Base-by-base conservation (phyloP, 2,888 invertebrate species). In the Pheosia gnoma region DNA sequence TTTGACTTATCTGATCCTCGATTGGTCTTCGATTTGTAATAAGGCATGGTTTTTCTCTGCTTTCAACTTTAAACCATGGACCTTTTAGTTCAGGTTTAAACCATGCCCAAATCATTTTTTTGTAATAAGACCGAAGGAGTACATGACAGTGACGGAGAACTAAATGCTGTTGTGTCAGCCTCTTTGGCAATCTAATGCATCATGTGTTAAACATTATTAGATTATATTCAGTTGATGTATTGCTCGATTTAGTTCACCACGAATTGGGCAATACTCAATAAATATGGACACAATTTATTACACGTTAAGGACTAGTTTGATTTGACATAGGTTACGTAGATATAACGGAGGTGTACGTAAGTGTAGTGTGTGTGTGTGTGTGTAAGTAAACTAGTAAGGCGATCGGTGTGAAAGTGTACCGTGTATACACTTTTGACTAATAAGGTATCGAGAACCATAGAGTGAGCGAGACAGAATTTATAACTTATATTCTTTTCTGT, bases 271-370 rank as follows among this genome's bases (percentile, higher is more conserved):
- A 83, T 67, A 62, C 63, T 65, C 64, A 67, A 82, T 84, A 77
- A 81, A 88, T 87, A 88, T 83, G 86, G 89, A 66, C 79, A 80
- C 80, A 78, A 83, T 86, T 82, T 86, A 81, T 86, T 81, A 81
- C 72, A 79, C 78, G 80, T 74, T 64, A 72, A 66, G 70, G 71
- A 80, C 78, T 67, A 71, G 80, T 81, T 81, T 79, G 79, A 82
- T 83, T 77, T 84, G 81, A 80, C 81, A 81, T 67, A 69, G 72
- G 75, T 79, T 80, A 74, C 73, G 79, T 80, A 73, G 75, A 60
- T 67, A 74, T 88, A 84, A 72, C 81, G 82, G 84, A 84, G 88
- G 70, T 25, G 25, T 25, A 25, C 25, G 25, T 25, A 25, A 25
- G 25, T 25, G 25, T 57, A 60, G 59, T 39, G n/a, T 11, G 38